Conservation (phyloP, 2,888 invertebrate genomes). For the Ceramica pisi region DNA sequence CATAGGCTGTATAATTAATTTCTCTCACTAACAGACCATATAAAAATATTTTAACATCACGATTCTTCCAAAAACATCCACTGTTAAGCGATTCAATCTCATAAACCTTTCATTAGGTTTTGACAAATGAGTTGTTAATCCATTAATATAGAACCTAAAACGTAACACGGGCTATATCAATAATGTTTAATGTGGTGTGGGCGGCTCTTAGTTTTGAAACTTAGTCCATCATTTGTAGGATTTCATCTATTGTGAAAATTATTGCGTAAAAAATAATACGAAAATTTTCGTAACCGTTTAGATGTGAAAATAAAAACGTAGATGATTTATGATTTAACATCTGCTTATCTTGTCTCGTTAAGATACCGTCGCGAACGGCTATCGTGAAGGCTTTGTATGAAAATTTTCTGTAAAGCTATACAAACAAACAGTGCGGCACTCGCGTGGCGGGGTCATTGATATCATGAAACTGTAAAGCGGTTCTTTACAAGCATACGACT, state of each 20-base stretch:
- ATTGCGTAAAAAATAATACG: constrained; percentile 33
- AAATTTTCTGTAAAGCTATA: constrained; percentile 68
- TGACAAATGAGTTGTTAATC: constrained; percentile 40
- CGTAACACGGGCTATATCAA: constrained; percentile 43
- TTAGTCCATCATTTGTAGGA: constrained; percentile 28
- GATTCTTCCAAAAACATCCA: constrained; percentile 15
- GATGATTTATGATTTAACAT: constrained; percentile 65
- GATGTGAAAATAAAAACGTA: constrained; percentile 37
- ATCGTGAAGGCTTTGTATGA: constrained; percentile 52
- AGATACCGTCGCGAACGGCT: constrained; percentile 46
- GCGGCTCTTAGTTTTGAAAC: constrained; percentile 43
- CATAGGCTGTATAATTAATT: constrained; percentile 2
- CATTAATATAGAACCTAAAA: constrained; percentile 34
- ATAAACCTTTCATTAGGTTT: constrained; percentile 37
- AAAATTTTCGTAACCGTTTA: constrained; percentile 20
- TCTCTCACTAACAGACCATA: constrained; percentile 14
- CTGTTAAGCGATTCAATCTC: constrained; percentile 24
- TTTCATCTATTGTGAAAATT: constrained; percentile 44
- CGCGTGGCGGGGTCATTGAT: constrained; percentile 72
- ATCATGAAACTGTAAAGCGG: constrained; percentile 67
- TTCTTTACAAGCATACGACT: constrained; percentile 64
- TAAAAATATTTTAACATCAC: constrained; percentile 14
- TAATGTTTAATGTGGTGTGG: constrained; percentile 35
- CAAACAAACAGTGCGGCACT: constrained; percentile 68
- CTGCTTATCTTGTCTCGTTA: constrained; percentile 63